These are phyloP conservation scores for Porites rus DNA, from an alignment of 92 coral and sea anemone species.

Conservation along the genomic window DNA sequence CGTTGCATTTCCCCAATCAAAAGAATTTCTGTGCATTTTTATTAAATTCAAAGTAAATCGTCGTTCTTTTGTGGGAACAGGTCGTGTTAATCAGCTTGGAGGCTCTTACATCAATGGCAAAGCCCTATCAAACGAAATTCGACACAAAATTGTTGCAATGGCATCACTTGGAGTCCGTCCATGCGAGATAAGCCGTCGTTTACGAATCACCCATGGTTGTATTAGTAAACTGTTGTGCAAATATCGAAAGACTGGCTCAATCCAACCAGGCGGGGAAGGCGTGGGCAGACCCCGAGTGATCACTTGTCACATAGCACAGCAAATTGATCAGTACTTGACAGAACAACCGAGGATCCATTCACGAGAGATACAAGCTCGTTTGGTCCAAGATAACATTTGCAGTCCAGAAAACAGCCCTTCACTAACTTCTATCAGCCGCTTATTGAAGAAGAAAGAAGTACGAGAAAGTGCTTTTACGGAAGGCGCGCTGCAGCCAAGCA, in stretches of 20 bases:
- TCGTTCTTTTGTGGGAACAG: neutral
- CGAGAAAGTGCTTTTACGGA: neutral
- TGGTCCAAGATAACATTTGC: constrained; percentile 29
- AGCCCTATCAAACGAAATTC: constrained; percentile 47
- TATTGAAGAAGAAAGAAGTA: constrained; percentile 6
- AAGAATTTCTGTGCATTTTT: neutral
- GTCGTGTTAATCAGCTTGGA: constrained; percentile 6
- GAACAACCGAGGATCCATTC: constrained; percentile 61
- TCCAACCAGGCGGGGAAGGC: constrained; percentile 24
- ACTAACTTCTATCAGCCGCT: constrained; percentile 34
- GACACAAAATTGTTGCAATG: neutral
- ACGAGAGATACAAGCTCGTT: constrained; percentile 62
- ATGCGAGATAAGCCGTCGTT: constrained; percentile 83
- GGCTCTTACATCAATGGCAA: constrained; percentile 54
- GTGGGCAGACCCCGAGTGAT: constrained; percentile 55
- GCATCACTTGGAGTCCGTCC: constrained; percentile 45
- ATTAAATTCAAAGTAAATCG: neutral
- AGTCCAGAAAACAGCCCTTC: constrained; percentile 30
- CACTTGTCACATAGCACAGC: constrained; percentile 52
- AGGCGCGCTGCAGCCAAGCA: neutral
- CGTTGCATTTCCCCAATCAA: neutral
- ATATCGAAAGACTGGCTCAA: constrained; percentile 79
- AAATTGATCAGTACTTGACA: constrained; percentile 47
- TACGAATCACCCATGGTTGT: constrained; percentile 84
- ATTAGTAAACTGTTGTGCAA: constrained; percentile 80